A percentile compares a stretch with the other conserved stretches of the same genome.
Evolutionary conservation across 2,113 vertebrate genomes (phyloP).

Genomic region (Cynoglossus semilaevis): DNA sequence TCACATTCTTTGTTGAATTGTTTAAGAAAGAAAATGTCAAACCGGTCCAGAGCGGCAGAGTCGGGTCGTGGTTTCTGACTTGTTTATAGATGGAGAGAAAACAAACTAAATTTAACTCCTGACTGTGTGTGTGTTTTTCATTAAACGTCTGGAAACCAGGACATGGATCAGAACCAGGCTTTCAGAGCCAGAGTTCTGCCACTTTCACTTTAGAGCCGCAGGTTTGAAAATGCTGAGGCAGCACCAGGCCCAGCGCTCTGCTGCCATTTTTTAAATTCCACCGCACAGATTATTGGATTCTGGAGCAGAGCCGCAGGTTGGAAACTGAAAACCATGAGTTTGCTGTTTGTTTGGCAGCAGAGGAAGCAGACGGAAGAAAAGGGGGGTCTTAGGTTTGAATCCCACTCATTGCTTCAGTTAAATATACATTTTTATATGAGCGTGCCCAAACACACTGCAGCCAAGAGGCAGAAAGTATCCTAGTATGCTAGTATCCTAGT

Average conservation of each 20-base stretch:
- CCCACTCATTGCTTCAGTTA: slow-evolving; percentile 14
- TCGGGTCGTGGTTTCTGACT: slow-evolving; percentile 38
- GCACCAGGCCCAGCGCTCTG: slow-evolving; percentile 18
- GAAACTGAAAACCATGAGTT: slow-evolving; percentile 9
- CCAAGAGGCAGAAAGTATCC: too few species aligned
- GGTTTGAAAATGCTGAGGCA: slow-evolving; percentile 28
- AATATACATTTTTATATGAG: neutral
- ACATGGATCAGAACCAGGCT: slow-evolving; percentile 5
- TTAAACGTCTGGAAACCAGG: slow-evolving; percentile 42
- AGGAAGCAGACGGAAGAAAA: neutral
- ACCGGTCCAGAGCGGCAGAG: slow-evolving; percentile 24
- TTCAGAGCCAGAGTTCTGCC: slow-evolving; percentile 30
- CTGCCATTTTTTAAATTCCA: slow-evolving; percentile 29
- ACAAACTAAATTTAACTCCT: slow-evolving; percentile 51
- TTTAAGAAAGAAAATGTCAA: slow-evolving; percentile 34
- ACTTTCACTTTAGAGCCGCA: slow-evolving; percentile 41
- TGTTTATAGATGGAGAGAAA: slow-evolving; percentile 55
- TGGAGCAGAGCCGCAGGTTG: slow-evolving; percentile 17
- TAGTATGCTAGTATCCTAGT: too few species aligned
- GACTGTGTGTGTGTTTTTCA: slow-evolving; percentile 47
- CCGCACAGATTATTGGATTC: slow-evolving; percentile 32
- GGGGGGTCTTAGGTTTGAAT: slow-evolving; percentile 6
- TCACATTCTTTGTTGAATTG: slow-evolving; percentile 22
- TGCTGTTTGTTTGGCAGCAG: slow-evolving; percentile 8
- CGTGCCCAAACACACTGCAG: too few species aligned